Conservation (phyloP, 2,113 vertebrate genomes). For the Sylvilagus bachmani region DNA sequence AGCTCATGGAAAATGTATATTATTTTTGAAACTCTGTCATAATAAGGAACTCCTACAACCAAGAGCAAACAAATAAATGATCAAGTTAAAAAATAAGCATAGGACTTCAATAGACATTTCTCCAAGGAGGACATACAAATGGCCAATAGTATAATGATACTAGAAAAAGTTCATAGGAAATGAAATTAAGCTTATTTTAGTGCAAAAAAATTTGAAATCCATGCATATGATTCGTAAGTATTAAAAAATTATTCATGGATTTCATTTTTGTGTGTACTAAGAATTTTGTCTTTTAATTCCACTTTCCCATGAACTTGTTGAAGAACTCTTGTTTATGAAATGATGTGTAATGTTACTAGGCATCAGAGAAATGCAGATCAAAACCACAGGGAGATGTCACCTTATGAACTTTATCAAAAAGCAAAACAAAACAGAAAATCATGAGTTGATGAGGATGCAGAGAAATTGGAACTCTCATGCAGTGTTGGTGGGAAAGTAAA, state of each 20-base stretch:
- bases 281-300: no score
- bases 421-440: background rate
- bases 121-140: background rate
- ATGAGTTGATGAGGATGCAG: background rate
- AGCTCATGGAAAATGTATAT: no score
- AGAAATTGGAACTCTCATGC: background rate
- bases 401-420: background rate
- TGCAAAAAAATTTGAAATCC: no score
- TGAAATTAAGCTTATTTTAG: no score
- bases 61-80: background rate
- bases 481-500: background rate
- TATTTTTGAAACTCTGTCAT: no score
- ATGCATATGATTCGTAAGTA: no score
- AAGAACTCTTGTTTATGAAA: background rate
- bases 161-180: no score
- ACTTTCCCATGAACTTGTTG: no score
- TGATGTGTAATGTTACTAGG: background rate
- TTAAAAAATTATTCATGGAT: no score
- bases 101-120: background rate
- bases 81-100: background rate
- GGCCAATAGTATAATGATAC: background rate
- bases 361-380: background rate
- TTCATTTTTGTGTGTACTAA: no score
- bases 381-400: background rate
- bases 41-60: background rate